These are phyloP conservation scores for Pandion haliaetus DNA, from an alignment of 2,113 vertebrate genomes.

Conservation along the genomic window DNA sequence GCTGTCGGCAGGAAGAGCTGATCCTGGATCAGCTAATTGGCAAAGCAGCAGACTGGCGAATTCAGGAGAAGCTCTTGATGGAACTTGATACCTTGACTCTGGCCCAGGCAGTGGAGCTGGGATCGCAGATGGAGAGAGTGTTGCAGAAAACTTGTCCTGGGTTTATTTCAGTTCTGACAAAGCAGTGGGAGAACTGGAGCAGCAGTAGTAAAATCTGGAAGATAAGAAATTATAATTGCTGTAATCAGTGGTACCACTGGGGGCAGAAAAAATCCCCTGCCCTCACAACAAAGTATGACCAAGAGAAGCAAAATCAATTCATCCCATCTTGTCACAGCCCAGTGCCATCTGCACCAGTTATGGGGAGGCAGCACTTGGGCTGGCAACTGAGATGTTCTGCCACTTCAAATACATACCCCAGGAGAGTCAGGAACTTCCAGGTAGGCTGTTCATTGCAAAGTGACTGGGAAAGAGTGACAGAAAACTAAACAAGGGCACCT, in stretches of 20 bases:
- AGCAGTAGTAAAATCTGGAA: background rate
- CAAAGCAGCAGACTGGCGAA: background rate
- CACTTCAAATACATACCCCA: background rate
- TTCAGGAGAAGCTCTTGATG: background rate
- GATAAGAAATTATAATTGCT: background rate
- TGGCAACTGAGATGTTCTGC: background rate
- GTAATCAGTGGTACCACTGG: background rate
- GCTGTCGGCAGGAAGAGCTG: conserved; percentile 23
- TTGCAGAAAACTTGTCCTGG: background rate
- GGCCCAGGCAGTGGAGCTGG: background rate
- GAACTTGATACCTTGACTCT: background rate
- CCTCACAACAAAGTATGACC: background rate
- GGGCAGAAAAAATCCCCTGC: background rate
- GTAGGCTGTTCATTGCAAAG: conserved; percentile 13
- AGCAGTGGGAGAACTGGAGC: conserved; percentile 1
- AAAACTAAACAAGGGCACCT: background rate
- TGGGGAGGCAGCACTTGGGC: background rate
- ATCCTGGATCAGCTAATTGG: conserved; percentile 16
- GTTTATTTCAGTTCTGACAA: background rate
- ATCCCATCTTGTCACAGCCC: background rate
- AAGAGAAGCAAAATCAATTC: background rate
- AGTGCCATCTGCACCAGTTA: background rate
- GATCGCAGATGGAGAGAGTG: background rate
- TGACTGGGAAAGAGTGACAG: background rate
- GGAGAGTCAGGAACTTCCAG: background rate